Conservation (phyloP, 53 echinoderm and acorn worm species). For the Arbacia lixula region DNA sequence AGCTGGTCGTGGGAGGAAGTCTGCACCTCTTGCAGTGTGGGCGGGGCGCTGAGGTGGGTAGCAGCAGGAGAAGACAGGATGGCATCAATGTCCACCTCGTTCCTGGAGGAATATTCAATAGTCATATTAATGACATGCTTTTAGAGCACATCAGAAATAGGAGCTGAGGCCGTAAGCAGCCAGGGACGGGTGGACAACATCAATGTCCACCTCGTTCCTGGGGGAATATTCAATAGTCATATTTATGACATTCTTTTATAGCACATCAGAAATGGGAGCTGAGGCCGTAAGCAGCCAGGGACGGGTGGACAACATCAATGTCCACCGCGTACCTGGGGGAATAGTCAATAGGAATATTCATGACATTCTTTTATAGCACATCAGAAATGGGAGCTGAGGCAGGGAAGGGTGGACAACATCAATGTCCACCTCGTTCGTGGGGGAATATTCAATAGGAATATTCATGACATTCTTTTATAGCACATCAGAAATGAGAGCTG, state of each 20-base stretch:
- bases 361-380: too few species aligned
- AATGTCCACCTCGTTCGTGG: conserved; percentile 24
- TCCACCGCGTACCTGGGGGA: conserved; percentile 19
- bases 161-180: neutral
- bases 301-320: neutral
- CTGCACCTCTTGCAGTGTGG: too few species aligned
- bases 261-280: too few species aligned
- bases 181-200: neutral
- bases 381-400: neutral
- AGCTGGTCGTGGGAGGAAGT: conserved; percentile 9
- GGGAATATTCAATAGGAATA: too few species aligned
- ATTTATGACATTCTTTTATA: too few species aligned
- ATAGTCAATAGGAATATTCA: too few species aligned
- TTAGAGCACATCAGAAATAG: too few species aligned
- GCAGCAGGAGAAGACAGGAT: neutral
- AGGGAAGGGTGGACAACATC: neutral
- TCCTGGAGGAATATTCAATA: conserved; percentile 24
- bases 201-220: conserved; percentile 35
- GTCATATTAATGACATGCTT: too few species aligned
- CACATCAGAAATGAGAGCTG: too few species aligned
- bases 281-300: neutral
- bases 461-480: too few species aligned
- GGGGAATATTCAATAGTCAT: too few species aligned
- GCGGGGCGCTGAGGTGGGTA: neutral
- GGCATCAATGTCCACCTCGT: conserved; percentile 21